Base-by-base conservation (phyloP, 2,888 invertebrate species). In the Omphaloscelis lunosa region DNA sequence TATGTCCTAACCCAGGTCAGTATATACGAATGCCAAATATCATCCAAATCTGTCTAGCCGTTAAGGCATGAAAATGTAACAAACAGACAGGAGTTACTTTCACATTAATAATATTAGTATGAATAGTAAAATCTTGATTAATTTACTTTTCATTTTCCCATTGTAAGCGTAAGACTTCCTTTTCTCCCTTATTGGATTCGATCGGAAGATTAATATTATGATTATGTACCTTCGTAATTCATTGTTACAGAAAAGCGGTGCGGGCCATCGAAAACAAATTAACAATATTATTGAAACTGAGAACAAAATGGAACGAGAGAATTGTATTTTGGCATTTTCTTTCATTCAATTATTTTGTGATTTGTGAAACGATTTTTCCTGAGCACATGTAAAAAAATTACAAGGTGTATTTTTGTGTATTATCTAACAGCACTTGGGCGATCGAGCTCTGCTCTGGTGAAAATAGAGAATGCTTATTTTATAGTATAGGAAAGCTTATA, bases 201-300 rank as follows among this genome's bases (percentile, higher is more conserved):
- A 15, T 27, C 9, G 6, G 48, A 66, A 41, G 39, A 39, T 77
- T 58, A 39, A 65, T 56, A 58, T 58, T 56, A 58, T 58, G 48
- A 77, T 75, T 45, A 34, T 41, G 9, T 29, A 51, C 34, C 34
- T 3, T 5, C 11, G 29, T 45, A 23, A 45, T 75, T 45, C 34
- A 53, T 51, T 63, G 27, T 63, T 45, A 23, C 11, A 27, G 3
- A 6, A 39, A 56, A 66, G 9, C 27, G 7, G 7, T 15, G 20
- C 20, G 39, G 9, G 45, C 39, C 12, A 61, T 74, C 48, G 45
- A 45, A 56, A 77, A 75, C 65, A 77, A 75, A 65, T 65, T 66
- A 39, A 39, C 9, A 23, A 77, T 34, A 34, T 78, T 29, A 77
- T 48, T 66, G 78, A 58, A 76, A 56, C 0, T 27, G 45, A 48